Base-by-base conservation (phyloP, 2,797 vertebrate species). In the Emys orbicularis region DNA sequence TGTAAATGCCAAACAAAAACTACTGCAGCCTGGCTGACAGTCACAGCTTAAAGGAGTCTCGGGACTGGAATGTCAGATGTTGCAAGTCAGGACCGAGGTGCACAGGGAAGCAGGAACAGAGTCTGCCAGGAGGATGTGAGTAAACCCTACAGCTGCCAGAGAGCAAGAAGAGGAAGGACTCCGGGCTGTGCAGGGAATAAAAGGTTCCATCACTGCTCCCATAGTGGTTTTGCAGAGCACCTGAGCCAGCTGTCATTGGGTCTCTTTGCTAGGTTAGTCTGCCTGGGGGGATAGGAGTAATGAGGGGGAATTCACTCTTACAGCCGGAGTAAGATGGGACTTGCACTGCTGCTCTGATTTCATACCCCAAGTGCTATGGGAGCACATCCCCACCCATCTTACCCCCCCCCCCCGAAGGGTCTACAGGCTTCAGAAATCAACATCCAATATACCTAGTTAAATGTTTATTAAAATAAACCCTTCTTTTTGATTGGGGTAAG, bases 1-100 rank as follows among this genome's bases (percentile, higher is more conserved):
- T 83, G 84, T 31, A 37, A 93, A 54, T 79, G 91, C 84, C 79
- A 68, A 83, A 87, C 89, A 90, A 93, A 81, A 97, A 84, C 85
- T 84, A 44, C 89, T 29, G 13, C 59, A 92, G 92, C 85, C 2
- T 1, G 83, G 74, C 90, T 93, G 96, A 86, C 94, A 95, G 95
- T 4, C 65, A 72, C 8, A 2, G 90, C 96, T 92, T 91, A 50
- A 79, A 53, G 19, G 95, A 92, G 52, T 91, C 93, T 90, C 0
- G 0, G 90, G 93, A 92, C 31, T 31, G 84, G 52, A 81, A 84
- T 79, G 90, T 95, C 88, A 84, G 89, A 83, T 85, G 76, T 57
- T 53, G 86, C 83, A n/a, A 92, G 84, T 89, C 95, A 80, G 89
- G 56, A 54, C 80, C 57, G 50, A 50, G 87, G 3, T 1, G 44